These are phyloP conservation scores for Trididemnum nubilum DNA, from an alignment of 23 tunicate species.

Conservation along the genomic window DNA sequence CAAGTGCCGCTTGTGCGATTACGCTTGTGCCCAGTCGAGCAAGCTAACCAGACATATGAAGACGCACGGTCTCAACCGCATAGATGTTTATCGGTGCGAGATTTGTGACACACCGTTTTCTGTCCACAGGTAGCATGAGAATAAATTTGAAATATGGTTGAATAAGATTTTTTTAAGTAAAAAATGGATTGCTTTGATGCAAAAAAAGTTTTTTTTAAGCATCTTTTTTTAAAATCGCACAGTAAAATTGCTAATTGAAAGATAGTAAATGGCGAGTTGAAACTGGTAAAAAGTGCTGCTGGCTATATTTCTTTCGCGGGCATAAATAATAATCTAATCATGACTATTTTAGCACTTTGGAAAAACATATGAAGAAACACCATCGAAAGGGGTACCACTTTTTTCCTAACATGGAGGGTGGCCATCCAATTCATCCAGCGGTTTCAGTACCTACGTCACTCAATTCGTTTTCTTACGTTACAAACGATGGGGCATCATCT, in stretches of 20 bases:
- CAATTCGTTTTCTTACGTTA: too few species aligned
- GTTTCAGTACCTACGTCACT: too few species aligned
- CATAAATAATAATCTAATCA: too few species aligned
- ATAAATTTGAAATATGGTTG: too few species aligned
- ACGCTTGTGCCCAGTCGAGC: constrained; percentile 98
- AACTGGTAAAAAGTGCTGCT: too few species aligned
- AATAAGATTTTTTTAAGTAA: too few species aligned
- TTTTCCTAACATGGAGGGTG: too few species aligned
- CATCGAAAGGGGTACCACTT: constrained; percentile 67
- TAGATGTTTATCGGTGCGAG: constrained; percentile 72
- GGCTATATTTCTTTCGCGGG: too few species aligned
- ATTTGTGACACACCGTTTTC: constrained; percentile 93
- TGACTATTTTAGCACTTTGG: constrained; percentile 92
- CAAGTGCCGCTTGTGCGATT: constrained; percentile 92
- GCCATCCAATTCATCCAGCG: too few species aligned
- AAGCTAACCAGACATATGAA: constrained; percentile 96
- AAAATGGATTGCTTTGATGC: too few species aligned
- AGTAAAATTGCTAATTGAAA: not conserved
- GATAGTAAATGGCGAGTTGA: too few species aligned
- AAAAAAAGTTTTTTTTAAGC: not conserved
- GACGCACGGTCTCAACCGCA: constrained; percentile 79
- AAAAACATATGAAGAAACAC: constrained; percentile 91
- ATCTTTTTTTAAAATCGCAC: not conserved
- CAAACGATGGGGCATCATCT: too few species aligned
- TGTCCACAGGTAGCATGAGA: constrained; percentile 83